A percentile compares a stretch with the other conserved stretches of the same genome.
These are phyloP conservation scores for Maconellicoccus hirsutus DNA, from an alignment of 1,140 invertebrate genomes.

Conservation along the genomic window DNA sequence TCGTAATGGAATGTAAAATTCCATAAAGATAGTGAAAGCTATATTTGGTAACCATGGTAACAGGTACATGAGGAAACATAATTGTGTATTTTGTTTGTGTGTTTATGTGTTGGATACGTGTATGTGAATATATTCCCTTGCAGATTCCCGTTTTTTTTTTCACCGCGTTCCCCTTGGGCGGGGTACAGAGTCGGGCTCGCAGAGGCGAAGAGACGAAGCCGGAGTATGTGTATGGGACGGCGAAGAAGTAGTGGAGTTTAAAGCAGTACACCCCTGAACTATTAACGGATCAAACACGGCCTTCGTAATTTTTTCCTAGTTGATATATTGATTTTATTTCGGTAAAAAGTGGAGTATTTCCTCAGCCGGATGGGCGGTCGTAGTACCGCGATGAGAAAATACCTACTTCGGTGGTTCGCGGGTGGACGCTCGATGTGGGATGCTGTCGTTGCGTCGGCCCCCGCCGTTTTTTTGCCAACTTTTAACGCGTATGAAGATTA, in stretches of 20 bases:
- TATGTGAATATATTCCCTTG: slow-evolving; percentile 9
- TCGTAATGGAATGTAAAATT: slow-evolving; percentile 21
- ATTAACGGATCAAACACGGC: slow-evolving; percentile 22
- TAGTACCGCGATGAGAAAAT: neutral
- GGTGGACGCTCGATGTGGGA: too few relatives aligned
- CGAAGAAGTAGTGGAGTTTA: slow-evolving; percentile 21
- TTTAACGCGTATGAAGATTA: slow-evolving; percentile 4
- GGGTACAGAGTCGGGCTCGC: too few relatives aligned
- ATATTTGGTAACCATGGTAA: slow-evolving; percentile 21
- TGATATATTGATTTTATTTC: slow-evolving; percentile 22
- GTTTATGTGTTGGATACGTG: slow-evolving; percentile 11
- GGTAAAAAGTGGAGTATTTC: slow-evolving; percentile 15
- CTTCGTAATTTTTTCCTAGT: slow-evolving; percentile 22
- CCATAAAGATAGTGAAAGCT: slow-evolving; percentile 21
- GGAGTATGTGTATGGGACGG: too few relatives aligned
- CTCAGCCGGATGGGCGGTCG: neutral
- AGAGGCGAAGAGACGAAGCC: too few relatives aligned
- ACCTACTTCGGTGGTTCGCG: neutral
- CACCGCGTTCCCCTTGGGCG: neutral
- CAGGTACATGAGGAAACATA: slow-evolving; percentile 19
- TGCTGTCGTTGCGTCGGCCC: too few relatives aligned
- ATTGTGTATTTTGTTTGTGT: slow-evolving; percentile 21
- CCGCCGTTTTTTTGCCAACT: neutral
- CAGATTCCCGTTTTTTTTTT: neutral
- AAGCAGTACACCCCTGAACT: slow-evolving; percentile 17